Evolutionary conservation across 2,888 invertebrate species (phyloP).

Genomic region (Sarcophaga rosellei): DNA sequence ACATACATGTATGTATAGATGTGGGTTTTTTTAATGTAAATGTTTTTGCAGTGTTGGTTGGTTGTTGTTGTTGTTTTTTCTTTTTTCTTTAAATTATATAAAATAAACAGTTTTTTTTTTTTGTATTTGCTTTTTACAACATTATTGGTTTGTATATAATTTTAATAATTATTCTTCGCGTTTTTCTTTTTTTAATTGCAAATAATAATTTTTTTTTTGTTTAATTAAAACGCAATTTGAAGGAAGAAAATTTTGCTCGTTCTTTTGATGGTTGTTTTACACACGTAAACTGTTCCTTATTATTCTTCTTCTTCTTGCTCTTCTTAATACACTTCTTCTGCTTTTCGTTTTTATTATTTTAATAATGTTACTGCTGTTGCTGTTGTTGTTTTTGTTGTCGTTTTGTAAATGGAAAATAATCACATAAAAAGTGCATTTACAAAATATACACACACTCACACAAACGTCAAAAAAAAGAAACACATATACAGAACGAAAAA

Average conservation of each 20-base stretch:
- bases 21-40: background rate
- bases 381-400: background rate
- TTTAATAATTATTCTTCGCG: background rate
- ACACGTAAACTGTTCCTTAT: background rate
- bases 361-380: background rate
- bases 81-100: background rate
- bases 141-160: background rate
- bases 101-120: background rate
- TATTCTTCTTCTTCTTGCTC: constrained; percentile 3
- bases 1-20: background rate
- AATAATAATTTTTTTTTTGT: constrained; percentile 14
- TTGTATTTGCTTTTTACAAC: background rate
- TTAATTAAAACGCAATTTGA: constrained; percentile 56
- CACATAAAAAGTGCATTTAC: background rate
- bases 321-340: constrained; percentile 10
- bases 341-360: constrained; percentile 9
- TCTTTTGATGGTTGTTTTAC: background rate
- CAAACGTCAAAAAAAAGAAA: background rate
- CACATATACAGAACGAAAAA: background rate
- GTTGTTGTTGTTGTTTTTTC: background rate
- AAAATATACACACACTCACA: background rate
- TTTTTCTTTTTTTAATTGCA: background rate
- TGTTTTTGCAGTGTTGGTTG: constrained; percentile 14
- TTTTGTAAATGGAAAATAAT: background rate
- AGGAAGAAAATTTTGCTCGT: background rate